phyloP scores from a whole-genome alignment of 2,888 invertebrate genomes.

The Parasteatoda lunata region DNA sequence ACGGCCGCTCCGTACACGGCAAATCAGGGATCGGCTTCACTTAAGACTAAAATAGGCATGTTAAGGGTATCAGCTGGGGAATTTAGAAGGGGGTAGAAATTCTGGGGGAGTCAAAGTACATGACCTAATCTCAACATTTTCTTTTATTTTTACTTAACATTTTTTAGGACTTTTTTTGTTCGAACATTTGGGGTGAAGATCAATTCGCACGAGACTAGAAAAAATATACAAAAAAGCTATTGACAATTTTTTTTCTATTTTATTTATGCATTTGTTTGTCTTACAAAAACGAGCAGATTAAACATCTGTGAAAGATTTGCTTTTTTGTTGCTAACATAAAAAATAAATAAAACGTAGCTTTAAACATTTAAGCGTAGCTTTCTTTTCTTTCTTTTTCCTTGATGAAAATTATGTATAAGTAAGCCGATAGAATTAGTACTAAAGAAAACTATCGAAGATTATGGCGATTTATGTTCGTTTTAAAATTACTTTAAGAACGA shows the following conservation, averaged over 20 bases:
- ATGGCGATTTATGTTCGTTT: too few relatives aligned
- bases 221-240: slow-evolving; percentile 1
- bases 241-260: background rate
- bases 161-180: slow-evolving; percentile 33
- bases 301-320: too few relatives aligned
- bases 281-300: too few relatives aligned
- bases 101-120: slow-evolving; percentile 12
- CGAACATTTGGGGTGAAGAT: slow-evolving; percentile 25
- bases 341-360: too few relatives aligned
- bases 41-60: slow-evolving; percentile 65
- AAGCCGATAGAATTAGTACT: too few relatives aligned
- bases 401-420: too few relatives aligned
- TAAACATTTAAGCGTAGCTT: too few relatives aligned
- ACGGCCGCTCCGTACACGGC: slow-evolving; percentile 6
- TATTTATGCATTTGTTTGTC: background rate
- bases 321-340: too few relatives aligned
- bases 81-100: slow-evolving; percentile 25
- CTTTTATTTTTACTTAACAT: slow-evolving; percentile 19
- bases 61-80: slow-evolving; percentile 53
- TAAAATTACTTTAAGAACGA: too few relatives aligned
- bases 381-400: too few relatives aligned
- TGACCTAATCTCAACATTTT: slow-evolving; percentile 49
- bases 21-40: slow-evolving; percentile 36
- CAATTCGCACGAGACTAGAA: slow-evolving; percentile 10
- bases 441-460: too few relatives aligned